Evolutionary conservation across 2,888 invertebrate species (phyloP).

Genomic region (Andrena bicolor): DNA sequence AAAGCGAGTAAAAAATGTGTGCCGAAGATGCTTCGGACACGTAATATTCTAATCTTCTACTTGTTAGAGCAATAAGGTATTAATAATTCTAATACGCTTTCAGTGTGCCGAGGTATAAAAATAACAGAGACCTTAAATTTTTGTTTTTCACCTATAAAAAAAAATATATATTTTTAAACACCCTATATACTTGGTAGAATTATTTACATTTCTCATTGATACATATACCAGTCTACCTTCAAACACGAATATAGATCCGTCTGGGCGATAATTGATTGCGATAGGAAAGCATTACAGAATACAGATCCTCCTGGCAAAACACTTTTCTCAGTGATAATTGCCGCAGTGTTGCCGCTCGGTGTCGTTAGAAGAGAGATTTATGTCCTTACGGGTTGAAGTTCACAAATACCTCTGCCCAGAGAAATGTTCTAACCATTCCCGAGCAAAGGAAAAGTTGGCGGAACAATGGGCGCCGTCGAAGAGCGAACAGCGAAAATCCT

Average conservation of each 20-base stretch:
- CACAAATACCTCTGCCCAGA: not conserved
- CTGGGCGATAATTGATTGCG: no score
- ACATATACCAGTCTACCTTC: not conserved
- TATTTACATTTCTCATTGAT: not conserved
- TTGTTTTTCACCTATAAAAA: no score
- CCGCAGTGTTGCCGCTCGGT: not conserved
- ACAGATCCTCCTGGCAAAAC: no score
- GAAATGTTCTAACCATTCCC: slow-evolving; percentile 9
- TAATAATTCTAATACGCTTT: no score
- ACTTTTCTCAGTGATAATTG: not conserved
- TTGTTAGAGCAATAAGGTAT: no score
- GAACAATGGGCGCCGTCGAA: slow-evolving; percentile 51
- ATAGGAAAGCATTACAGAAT: no score
- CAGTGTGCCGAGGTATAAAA: no score
- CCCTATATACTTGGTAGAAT: not conserved
- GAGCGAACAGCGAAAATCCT: slow-evolving; percentile 45
- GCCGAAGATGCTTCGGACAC: no score
- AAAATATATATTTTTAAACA: no score
- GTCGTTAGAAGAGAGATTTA: slow-evolving; percentile 24
- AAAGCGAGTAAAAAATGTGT: no score
- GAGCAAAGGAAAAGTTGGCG: slow-evolving; percentile 13
- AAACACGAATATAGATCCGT: not conserved
- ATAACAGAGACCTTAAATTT: no score
- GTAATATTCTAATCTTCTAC: no score
- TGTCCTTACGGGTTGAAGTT: not conserved